Percentiles rank a stretch among this genome's conserved stretches.
These are phyloP conservation scores for Byasa hedistus DNA, from an alignment of 2,888 invertebrate genomes.

Conservation along the genomic window DNA sequence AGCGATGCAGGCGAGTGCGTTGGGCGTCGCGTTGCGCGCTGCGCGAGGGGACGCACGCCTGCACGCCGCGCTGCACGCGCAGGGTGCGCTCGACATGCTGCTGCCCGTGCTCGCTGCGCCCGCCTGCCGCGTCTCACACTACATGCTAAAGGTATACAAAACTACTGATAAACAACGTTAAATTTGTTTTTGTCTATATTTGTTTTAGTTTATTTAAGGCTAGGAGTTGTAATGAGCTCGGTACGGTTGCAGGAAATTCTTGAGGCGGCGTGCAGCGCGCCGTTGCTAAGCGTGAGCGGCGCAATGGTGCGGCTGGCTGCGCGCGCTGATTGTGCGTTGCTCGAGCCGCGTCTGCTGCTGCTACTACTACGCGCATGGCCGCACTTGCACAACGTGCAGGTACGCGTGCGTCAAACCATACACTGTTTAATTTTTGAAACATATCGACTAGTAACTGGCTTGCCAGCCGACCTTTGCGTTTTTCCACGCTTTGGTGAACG, in stretches of 20 bases:
- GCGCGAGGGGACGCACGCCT: slow-evolving; percentile 81
- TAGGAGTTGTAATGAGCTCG: neutral
- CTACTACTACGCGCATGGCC: slow-evolving; percentile 76
- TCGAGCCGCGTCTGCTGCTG: slow-evolving; percentile 78
- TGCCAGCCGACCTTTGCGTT: too few relatives aligned
- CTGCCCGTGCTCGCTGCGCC: slow-evolving; percentile 82
- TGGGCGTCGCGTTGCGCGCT: slow-evolving; percentile 80
- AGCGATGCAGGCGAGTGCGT: slow-evolving; percentile 81
- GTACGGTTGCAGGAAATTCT: slow-evolving; percentile 73
- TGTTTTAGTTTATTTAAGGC: too few relatives aligned
- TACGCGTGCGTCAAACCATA: slow-evolving; percentile 23
- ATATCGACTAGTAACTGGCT: too few relatives aligned
- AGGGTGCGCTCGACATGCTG: slow-evolving; percentile 79
- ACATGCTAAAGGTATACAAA: slow-evolving; percentile 76
- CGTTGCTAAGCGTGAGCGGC: slow-evolving; percentile 56
- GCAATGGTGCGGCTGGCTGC: slow-evolving; percentile 59
- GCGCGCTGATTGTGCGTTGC: slow-evolving; percentile 70
- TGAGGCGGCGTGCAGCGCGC: slow-evolving; percentile 82
- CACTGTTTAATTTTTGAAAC: too few relatives aligned
- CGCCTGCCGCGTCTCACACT: slow-evolving; percentile 77
- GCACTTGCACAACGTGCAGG: slow-evolving; percentile 67
- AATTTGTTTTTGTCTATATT: too few relatives aligned
- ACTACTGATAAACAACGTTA: too few relatives aligned
- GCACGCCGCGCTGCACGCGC: slow-evolving; percentile 79
- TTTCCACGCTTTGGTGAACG: too few relatives aligned